Conservation (phyloP, 2,888 invertebrate genomes). For the Emmelina monodactyla region DNA sequence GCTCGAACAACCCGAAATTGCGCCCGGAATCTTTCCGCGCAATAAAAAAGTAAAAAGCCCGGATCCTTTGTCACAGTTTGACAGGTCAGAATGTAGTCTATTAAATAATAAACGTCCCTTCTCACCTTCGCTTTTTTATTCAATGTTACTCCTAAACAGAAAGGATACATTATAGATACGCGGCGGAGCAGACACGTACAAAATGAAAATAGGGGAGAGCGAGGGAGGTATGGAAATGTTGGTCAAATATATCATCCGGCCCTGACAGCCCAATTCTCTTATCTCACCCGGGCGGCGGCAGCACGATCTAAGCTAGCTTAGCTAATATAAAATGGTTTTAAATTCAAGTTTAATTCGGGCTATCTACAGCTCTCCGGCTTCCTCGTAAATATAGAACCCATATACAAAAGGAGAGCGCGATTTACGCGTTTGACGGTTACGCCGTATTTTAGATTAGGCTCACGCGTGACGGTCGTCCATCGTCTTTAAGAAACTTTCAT, state of each 20-base stretch:
- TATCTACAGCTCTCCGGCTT: slow-evolving; percentile 52
- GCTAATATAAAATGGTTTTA: slow-evolving; percentile 68
- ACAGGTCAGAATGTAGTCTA: slow-evolving; percentile 41
- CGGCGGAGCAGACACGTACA: slow-evolving; percentile 60
- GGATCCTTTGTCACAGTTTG: slow-evolving; percentile 30
- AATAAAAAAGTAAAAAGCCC: slow-evolving; percentile 23
- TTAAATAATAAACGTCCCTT: slow-evolving; percentile 47
- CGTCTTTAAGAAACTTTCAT: slow-evolving; percentile 19
- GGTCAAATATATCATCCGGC: slow-evolving; percentile 89
- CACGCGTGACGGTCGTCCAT: slow-evolving; percentile 23
- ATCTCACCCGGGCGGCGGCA: slow-evolving; percentile 71
- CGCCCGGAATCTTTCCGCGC: slow-evolving; percentile 10
- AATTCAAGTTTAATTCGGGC: slow-evolving; percentile 65
- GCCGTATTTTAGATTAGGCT: slow-evolving; percentile 44
- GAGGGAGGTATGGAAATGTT: slow-evolving; percentile 79
- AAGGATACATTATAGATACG: slow-evolving; percentile 60
- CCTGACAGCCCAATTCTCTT: slow-evolving; percentile 91
- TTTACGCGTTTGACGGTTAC: slow-evolving; percentile 61
- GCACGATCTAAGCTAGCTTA: slow-evolving; percentile 66
- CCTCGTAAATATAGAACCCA: slow-evolving; percentile 45
- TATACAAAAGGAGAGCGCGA: slow-evolving; percentile 55
- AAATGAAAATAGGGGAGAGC: slow-evolving; percentile 61
- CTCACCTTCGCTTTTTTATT: slow-evolving; percentile 52
- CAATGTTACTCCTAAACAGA: slow-evolving; percentile 55
- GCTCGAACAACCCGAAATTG: slow-evolving; percentile 4